Conservation (phyloP, 2,797 vertebrate species). For the Lophotriccus pileatus region DNA sequence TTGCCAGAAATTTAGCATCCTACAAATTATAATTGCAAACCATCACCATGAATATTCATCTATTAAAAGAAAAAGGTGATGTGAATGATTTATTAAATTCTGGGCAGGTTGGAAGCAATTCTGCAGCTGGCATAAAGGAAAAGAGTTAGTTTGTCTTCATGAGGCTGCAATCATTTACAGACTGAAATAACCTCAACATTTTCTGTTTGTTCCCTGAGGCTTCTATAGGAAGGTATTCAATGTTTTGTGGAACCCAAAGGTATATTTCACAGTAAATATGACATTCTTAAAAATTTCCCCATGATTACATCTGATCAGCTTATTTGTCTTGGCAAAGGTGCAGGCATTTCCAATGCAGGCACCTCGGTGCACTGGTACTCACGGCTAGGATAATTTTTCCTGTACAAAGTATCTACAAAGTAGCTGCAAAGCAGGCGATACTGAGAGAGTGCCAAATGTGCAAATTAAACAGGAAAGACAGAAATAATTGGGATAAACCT, state of each 20-base stretch:
- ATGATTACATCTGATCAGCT: neutral
- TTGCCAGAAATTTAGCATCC: constrained; percentile 7
- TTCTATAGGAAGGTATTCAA: neutral
- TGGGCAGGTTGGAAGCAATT: neutral
- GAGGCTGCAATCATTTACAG: neutral
- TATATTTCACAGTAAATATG: neutral
- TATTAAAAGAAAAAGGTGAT: neutral
- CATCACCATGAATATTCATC: constrained; percentile 25
- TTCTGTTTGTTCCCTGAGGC: neutral
- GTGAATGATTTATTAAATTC: neutral
- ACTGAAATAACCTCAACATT: neutral
- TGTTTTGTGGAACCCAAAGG: neutral
- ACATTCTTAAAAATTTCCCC: neutral
- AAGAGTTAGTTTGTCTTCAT: neutral
- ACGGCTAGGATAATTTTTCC: neutral
- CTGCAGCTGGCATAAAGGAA: neutral
- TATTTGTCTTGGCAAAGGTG: neutral
- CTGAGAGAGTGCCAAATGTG: neutral
- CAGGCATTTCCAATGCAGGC: neutral
- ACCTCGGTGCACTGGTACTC: rapidly evolving
- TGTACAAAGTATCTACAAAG: neutral
- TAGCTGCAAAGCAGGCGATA: neutral
- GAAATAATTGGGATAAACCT: neutral
- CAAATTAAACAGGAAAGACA: neutral
- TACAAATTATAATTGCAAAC: neutral